Base-by-base conservation (phyloP, 1,140 invertebrate genomes). In the Orchestia grillus region DNA sequence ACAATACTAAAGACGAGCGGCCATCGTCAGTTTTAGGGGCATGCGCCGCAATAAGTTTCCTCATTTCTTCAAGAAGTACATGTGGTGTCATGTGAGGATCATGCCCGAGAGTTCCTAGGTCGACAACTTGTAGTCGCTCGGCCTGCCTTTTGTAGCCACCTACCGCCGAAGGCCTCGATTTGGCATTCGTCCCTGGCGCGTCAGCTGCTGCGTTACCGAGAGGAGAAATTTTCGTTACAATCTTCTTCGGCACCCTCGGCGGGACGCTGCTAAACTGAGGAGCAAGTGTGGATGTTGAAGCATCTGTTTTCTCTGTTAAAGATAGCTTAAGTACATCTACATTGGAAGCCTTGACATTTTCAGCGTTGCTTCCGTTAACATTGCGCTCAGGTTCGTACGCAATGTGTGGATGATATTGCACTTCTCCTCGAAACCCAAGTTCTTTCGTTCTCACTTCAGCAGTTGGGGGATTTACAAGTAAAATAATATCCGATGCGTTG, bases 171-270 rank as follows among this genome's bases (percentile, higher is more conserved):
- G 88, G 88, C 88, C 16, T 41, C 4, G 41, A 8, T 44, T 43
- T 36, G 4, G 88, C 88, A 44, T 41, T 90, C 41, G 88, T 43
- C 42, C 41, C 43, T 15, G 28, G 43, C 42, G 88, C 88, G 88
- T 90, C 88, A 90, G 88, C 88, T 90, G 88, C 88, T 42, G 43
- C 42, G 88, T 44, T 90, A 42, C 41, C 88, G 88, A 90, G 88
- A 90, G 88, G 88, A 90, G 88, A 90, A 90, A 90, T 90, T 90
- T 90, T 90, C 88, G 88, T 90, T 42, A 44, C 88, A 44, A 90
- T 90, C 88, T 90, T 90, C 15, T 90, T 90, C n/a, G n/a, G 41
- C n/a, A 90, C 28, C 43, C 88, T 44, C 42, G 88, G 88, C 88
- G 43, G 41, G n/a, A 23, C 41, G 41, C 42, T 36, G 43, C 43